Evolutionary conservation across 1,140 invertebrate genomes (phyloP), one percentile per base, ranked within the genome.

Genomic region (Drosophila baimaii): DNA sequence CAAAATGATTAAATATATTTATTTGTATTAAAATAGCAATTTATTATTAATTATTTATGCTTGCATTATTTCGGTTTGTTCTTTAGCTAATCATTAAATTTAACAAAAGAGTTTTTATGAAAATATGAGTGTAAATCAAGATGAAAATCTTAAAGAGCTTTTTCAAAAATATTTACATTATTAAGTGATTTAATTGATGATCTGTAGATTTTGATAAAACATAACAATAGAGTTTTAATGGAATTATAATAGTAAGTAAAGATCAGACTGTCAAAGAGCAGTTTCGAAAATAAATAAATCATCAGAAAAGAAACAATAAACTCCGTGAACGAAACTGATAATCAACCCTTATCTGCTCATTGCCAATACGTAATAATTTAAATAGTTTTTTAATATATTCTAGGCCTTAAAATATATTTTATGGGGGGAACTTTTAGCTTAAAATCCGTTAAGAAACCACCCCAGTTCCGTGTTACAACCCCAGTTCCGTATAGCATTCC

Each of bases 401-500:
- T 5, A 5, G 4, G 17, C 17, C 3, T 15, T 52, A 33, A 52
- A 33, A 21, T 15, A 33, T 52, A 7, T 33, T 35, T 52, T 9
- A 35, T 52, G 13, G 0, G 29, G 51, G 19, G 13, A 33, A 21
- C 13, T 52, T 21, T n/a, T 9, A 21, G 19, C 33, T 29, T 15
- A 51, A 31, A 31, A 51, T 51, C 47, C 10, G 10, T 15, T 19
- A 15, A 13, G 19, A 52, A 21, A 15, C 29, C 19, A 55, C 19
- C 52, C 31, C 5, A 35, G 59, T 29, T 63, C 61, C 54, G 61
- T 41, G n/a, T 6, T 29, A 13, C 13, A 65, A 12, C 17, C 43
- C 13, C 19, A 64, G 21, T 61, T 64, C 55, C 62, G 62, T 27
- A 3, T 41, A 23, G 35, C 61, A 61, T 23, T 47, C n/a, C 19